A percentile compares a stretch with the other conserved stretches of the same genome.
phyloP scores from a whole-genome alignment of 2,888 invertebrate species.

The Amphimallon solstitiale region DNA sequence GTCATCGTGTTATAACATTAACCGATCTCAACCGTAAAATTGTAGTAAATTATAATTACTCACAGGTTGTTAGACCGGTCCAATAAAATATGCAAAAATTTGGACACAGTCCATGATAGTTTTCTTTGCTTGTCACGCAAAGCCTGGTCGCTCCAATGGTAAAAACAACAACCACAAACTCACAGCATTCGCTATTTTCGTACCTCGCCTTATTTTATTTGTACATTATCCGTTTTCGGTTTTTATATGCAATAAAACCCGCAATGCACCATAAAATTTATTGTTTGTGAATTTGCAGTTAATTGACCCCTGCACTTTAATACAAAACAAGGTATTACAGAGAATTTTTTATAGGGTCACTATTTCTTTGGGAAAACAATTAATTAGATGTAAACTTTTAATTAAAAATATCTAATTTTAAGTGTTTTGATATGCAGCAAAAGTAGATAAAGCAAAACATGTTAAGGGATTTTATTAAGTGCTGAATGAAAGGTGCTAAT shows the following conservation, averaged over 20 bases:
- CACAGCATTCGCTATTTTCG: slow-evolving; percentile 26
- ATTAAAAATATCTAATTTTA: too few relatives aligned
- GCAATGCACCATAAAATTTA: slow-evolving; percentile 9
- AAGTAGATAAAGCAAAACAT: too few relatives aligned
- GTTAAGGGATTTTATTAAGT: too few relatives aligned
- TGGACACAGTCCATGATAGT: slow-evolving; percentile 36
- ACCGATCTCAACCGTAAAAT: background rate
- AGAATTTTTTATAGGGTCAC: too few relatives aligned
- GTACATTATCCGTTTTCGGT: slow-evolving; percentile 16
- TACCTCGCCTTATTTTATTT: slow-evolving; percentile 3
- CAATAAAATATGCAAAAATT: slow-evolving; percentile 47
- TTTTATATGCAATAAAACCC: slow-evolving; percentile 20
- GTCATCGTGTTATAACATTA: background rate
- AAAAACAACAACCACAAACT: slow-evolving; percentile 3
- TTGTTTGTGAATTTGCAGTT: slow-evolving; percentile 16
- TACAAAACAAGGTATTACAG: too few relatives aligned
- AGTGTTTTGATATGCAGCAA: too few relatives aligned
- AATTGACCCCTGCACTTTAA: slow-evolving; percentile 17
- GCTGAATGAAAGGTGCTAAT: too few relatives aligned
- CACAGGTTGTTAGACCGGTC: slow-evolving; percentile 44
- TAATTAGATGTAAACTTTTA: too few relatives aligned
- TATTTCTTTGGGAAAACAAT: too few relatives aligned
- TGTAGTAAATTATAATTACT: slow-evolving; percentile 35
- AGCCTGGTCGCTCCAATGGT: slow-evolving; percentile 5
- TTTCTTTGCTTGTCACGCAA: slow-evolving; percentile 24